Conservation (phyloP, 2,113 vertebrate species). For the Gyps fulvus region DNA sequence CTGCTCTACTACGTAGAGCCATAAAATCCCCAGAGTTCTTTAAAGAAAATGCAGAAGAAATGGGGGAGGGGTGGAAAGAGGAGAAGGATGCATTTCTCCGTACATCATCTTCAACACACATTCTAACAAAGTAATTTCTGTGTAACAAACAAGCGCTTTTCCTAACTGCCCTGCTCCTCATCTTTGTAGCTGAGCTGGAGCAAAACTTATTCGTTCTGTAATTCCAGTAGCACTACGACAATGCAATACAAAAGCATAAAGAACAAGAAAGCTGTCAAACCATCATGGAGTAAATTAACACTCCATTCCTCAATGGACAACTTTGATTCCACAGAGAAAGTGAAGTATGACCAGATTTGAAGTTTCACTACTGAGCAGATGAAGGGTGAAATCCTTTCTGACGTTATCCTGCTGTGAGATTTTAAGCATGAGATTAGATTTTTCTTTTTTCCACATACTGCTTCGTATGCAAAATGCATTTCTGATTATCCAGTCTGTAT, state of each 20-base stretch:
- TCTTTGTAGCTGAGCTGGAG: background rate
- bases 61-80: background rate
- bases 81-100: background rate
- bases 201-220: background rate
- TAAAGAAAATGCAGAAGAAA: background rate
- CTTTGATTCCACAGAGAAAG: background rate
- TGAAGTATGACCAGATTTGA: background rate
- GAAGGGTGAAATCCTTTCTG: slow-evolving; percentile 32
- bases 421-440: slow-evolving; percentile 32
- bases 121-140: slow-evolving; percentile 36
- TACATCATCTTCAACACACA: background rate
- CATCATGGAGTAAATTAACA: slow-evolving; percentile 9
- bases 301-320: background rate
- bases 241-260: slow-evolving; percentile 45
- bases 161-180: background rate
- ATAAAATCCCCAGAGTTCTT: background rate
- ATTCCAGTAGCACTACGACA: slow-evolving; percentile 19
- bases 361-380: background rate
- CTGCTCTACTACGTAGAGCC: background rate
- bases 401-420: slow-evolving; percentile 20
- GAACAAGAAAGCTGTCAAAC: background rate
- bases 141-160: slow-evolving; percentile 27
- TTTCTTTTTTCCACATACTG: background rate
- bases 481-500: background rate
- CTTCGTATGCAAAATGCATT: background rate